These are phyloP conservation scores for Platysternon megacephalum DNA, from an alignment of 2,113 vertebrate species.

Conservation along the genomic window DNA sequence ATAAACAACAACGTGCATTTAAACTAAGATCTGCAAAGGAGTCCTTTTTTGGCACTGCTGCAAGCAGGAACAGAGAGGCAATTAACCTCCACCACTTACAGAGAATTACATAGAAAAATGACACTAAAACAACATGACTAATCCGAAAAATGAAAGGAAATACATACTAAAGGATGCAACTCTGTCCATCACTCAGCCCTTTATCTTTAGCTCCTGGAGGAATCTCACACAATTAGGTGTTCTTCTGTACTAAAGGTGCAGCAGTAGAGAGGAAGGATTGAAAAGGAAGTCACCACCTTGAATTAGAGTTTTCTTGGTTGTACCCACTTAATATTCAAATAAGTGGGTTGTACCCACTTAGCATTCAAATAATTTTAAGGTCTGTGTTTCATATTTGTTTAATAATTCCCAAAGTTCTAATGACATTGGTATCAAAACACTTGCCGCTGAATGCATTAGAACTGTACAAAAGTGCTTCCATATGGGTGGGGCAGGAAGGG, in stretches of 20 bases:
- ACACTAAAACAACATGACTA: neutral
- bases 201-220: neutral
- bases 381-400: neutral
- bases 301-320: neutral
- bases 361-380: neutral
- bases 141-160: neutral
- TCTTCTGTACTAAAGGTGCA: neutral
- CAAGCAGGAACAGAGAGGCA: neutral
- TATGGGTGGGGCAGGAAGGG: neutral
- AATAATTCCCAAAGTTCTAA: neutral
- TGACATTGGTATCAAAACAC: neutral
- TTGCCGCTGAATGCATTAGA: neutral
- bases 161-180: neutral
- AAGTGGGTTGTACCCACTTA: too few species aligned
- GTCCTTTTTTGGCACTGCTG: neutral
- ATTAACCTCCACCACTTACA: constrained; percentile 19
- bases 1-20: constrained; percentile 12
- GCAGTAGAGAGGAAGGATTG: neutral
- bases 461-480: neutral
- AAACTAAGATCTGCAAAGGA: constrained; percentile 22
- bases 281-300: neutral
- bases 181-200: neutral
- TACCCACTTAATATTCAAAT: too few species aligned
- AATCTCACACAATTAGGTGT: neutral
- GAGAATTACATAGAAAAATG: constrained; percentile 23